Conservation (phyloP, 2,888 invertebrate genomes). For the Syrista parreyssii region DNA sequence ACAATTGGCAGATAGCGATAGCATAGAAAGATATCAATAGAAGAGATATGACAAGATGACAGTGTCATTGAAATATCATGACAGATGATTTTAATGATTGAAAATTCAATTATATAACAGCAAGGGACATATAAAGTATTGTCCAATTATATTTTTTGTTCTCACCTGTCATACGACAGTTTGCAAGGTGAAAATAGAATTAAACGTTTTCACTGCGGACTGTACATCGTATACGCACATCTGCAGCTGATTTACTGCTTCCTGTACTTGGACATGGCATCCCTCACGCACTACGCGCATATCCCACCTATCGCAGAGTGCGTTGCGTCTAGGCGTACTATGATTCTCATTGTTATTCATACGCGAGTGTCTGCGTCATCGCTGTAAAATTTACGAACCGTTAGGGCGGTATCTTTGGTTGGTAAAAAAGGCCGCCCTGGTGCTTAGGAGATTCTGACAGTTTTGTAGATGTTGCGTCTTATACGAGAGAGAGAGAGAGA, state of each 20-base stretch:
- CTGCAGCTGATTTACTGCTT: conserved; percentile 7
- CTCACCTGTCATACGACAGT: background rate
- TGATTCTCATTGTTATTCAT: background rate
- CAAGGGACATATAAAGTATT: too few species aligned
- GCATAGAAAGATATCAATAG: too few species aligned
- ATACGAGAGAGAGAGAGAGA: too few species aligned
- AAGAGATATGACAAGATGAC: too few species aligned
- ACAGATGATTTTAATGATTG: too few species aligned
- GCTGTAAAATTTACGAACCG: background rate
- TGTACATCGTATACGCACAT: conserved; percentile 1
- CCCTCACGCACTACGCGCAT: conserved; percentile 7
- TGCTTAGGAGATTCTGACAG: too few species aligned
- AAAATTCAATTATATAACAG: too few species aligned
- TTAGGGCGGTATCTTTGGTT: conserved; percentile 3
- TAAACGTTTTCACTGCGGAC: background rate
- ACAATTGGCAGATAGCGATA: too few species aligned
- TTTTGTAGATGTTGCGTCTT: too few species aligned
- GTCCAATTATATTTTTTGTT: background rate
- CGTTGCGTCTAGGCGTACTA: background rate
- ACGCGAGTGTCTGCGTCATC: background rate
- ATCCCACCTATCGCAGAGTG: conserved; percentile 1
- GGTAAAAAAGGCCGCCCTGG: background rate
- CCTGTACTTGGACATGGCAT: background rate
- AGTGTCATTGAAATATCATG: too few species aligned
- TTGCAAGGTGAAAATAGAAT: background rate